Conservation (phyloP, 1,140 invertebrate species). For the Caenorhabditis inopinata region DNA sequence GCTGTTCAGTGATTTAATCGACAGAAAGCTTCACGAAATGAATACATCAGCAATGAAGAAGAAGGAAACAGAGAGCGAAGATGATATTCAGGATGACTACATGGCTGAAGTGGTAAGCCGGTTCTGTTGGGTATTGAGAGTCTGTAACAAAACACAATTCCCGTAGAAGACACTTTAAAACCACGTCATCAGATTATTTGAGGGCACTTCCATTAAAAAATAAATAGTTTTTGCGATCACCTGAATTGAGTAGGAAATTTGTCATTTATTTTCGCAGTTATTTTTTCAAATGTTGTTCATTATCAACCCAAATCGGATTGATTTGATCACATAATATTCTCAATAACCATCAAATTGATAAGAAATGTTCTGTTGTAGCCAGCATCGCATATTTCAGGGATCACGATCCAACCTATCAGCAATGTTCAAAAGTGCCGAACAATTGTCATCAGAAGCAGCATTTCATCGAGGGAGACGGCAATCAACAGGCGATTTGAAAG, state of each 20-base stretch:
- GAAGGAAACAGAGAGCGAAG: conserved; percentile 2
- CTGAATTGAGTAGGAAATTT: no score
- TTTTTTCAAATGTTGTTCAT: no score
- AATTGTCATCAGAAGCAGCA: not conserved
- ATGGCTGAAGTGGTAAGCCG: conserved; percentile 33
- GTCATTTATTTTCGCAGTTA: no score
- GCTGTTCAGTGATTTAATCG: conserved; percentile 44
- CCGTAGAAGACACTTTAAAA: no score
- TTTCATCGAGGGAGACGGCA: not conserved
- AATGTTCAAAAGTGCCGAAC: conserved; percentile 15
- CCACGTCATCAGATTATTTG: no score
- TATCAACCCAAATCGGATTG: no score
- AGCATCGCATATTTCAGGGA: not conserved
- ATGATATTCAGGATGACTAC: conserved; percentile 46
- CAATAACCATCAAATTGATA: conserved; percentile 2
- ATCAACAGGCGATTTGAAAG: not conserved
- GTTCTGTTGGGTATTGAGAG: no score
- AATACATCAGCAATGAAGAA: not conserved
- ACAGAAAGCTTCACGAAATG: conserved; percentile 42
- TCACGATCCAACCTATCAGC: conserved; percentile 15
- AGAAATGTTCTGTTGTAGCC: not conserved
- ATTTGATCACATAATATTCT: not conserved
- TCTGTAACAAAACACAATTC: no score
- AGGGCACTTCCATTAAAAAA: no score
- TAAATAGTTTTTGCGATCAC: no score